These are phyloP conservation scores for Coenonympha glycerion DNA, from an alignment of 2,888 invertebrate species.

Conservation along the genomic window DNA sequence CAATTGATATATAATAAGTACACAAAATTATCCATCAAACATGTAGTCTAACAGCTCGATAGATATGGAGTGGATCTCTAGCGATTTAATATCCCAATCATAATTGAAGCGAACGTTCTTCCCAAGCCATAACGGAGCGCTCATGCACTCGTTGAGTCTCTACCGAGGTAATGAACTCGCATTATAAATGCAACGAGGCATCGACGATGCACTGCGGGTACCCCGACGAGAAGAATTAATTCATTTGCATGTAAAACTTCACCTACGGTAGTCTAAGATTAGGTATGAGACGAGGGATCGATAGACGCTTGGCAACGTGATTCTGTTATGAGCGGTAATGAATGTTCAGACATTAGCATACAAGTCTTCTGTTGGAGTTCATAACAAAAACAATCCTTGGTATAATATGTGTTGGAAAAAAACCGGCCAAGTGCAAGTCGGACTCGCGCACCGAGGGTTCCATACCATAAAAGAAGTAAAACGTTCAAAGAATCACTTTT, in stretches of 20 bases:
- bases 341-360: conserved; percentile 16
- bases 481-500: no score
- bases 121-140: conserved; percentile 63
- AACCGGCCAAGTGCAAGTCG: no score
- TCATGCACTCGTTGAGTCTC: conserved; percentile 53
- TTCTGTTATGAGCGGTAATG: conserved; percentile 23
- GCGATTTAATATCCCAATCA: conserved; percentile 62
- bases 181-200: conserved; percentile 75
- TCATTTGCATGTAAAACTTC: conserved; percentile 75
- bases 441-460: no score
- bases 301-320: conserved; percentile 27
- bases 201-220: conserved; percentile 61
- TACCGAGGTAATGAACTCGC: conserved; percentile 69
- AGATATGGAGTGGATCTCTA: conserved; percentile 3
- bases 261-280: conserved; percentile 56
- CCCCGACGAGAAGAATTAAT: conserved; percentile 71
- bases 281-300: conserved; percentile 40
- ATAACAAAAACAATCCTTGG: not conserved
- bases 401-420: not conserved
- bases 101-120: conserved; percentile 72
- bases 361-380: not conserved
- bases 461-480: no score
- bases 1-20: no score
- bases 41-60: not conserved
- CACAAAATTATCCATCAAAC: not conserved